Percentiles rank a stretch among this genome's conserved stretches.
Evolutionary conservation across 2,113 vertebrate species (phyloP).

Genomic region (Nicator chloris): DNA sequence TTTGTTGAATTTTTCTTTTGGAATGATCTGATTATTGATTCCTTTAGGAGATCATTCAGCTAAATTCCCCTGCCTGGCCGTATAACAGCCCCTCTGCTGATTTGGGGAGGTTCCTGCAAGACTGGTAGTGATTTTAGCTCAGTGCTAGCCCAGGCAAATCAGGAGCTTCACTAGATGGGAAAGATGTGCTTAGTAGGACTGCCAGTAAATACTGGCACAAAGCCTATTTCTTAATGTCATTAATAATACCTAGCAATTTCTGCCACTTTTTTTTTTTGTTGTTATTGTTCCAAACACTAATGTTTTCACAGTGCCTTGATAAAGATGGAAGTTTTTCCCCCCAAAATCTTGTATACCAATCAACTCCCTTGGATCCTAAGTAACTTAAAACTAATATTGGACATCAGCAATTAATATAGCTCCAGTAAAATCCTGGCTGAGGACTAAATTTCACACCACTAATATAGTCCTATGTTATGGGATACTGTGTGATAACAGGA

Average conservation of each 20-base stretch:
- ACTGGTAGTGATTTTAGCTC: background rate
- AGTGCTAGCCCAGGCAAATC: background rate
- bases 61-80: background rate
- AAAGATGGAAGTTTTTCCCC: background rate
- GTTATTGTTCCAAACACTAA: background rate
- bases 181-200: background rate
- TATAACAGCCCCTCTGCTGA: background rate
- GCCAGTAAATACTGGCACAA: background rate
- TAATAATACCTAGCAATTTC: background rate
- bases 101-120: background rate
- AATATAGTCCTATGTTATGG: background rate
- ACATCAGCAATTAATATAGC: background rate
- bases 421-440: background rate
- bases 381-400: background rate
- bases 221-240: background rate
- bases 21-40: slow-evolving; percentile 38
- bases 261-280: background rate
- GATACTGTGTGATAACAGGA: slow-evolving; percentile 8
- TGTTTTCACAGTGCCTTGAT: background rate
- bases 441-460: slow-evolving; percentile 13
- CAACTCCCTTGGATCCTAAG: background rate
- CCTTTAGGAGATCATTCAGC: background rate
- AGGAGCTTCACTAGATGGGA: background rate
- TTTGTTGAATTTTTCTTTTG: slow-evolving; percentile 9
- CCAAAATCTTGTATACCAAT: background rate